phyloP scores from a whole-genome alignment of 64 coral and sea anemone genomes.

The Pocillopora damicornis region DNA sequence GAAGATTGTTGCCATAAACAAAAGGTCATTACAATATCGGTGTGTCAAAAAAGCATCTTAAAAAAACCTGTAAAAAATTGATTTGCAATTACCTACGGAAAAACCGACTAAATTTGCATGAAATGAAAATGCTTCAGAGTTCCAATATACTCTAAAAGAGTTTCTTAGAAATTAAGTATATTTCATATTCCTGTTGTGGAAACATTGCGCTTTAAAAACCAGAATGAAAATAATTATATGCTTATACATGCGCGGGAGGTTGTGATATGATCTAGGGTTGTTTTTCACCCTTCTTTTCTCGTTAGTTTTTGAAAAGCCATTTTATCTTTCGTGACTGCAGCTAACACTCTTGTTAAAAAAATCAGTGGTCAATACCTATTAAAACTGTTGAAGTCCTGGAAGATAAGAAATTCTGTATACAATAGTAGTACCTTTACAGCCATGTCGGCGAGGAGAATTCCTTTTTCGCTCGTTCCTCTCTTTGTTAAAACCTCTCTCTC shows the following conservation, averaged over 20 bases:
- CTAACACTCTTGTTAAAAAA: too few relatives aligned
- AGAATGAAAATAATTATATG: too few relatives aligned
- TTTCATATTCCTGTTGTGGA: too few relatives aligned
- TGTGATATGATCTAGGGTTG: too few relatives aligned
- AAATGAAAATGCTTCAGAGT: background rate
- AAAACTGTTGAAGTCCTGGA: background rate
- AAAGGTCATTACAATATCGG: background rate
- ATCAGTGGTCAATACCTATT: too few relatives aligned
- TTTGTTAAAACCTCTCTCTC: background rate
- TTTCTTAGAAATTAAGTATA: background rate
- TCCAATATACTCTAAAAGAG: background rate
- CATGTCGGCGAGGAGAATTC: background rate
- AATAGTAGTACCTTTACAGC: slow-evolving; percentile 7
- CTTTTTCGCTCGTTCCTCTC: background rate
- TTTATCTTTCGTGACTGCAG: too few relatives aligned
- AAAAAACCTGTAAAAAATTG: background rate
- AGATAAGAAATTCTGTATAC: slow-evolving; percentile 7
- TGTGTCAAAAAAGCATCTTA: background rate
- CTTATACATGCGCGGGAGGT: too few relatives aligned
- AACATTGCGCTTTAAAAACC: too few relatives aligned
- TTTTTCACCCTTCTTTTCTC: too few relatives aligned
- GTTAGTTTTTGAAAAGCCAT: too few relatives aligned
- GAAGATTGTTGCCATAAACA: background rate
- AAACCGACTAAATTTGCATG: background rate
- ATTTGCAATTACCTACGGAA: background rate